A percentile compares a stretch with the other conserved stretches of the same genome.
Evolutionary conservation across 2,888 invertebrate genomes (phyloP).

Genomic region (Lymantria monacha): DNA sequence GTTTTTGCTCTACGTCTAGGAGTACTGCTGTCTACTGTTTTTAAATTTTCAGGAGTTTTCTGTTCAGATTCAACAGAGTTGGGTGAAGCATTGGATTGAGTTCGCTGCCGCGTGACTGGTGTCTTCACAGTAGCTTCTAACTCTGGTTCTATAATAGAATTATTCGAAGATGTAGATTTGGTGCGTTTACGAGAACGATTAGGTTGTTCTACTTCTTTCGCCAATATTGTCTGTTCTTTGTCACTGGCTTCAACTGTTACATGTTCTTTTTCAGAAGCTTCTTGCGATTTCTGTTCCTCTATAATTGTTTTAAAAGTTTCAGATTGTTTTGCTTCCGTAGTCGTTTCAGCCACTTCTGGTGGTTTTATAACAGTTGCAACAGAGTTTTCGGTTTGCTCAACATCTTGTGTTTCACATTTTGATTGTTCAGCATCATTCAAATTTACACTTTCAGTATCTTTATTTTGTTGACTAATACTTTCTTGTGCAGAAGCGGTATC

Average conservation of each 20-base stretch:
- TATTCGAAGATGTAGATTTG: constrained; percentile 44
- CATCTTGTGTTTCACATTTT: not conserved
- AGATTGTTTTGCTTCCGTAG: not conserved
- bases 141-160: constrained; percentile 22
- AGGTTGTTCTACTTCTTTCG: constrained; percentile 16
- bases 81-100: constrained; percentile 53
- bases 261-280: constrained; percentile 1
- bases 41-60: constrained; percentile 42
- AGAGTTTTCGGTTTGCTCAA: not conserved
- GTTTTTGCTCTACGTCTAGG: constrained; percentile 52
- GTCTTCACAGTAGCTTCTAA: constrained; percentile 40
- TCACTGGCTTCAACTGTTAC: constrained; percentile 2
- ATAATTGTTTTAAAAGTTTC: no score
- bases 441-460: not conserved
- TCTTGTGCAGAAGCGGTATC: not conserved
- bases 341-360: constrained; percentile 3
- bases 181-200: constrained; percentile 35
- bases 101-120: constrained; percentile 56
- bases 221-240: constrained; percentile 6
- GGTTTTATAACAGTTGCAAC: constrained; percentile 3
- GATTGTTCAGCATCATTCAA: not conserved
- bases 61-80: constrained; percentile 46
- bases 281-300: constrained; percentile 1
- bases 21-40: constrained; percentile 19
- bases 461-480: constrained; percentile 1